Evolutionary conservation across 2,113 vertebrate genomes (phyloP).

Genomic region (Sinocyclocheilus maitianheensis): DNA sequence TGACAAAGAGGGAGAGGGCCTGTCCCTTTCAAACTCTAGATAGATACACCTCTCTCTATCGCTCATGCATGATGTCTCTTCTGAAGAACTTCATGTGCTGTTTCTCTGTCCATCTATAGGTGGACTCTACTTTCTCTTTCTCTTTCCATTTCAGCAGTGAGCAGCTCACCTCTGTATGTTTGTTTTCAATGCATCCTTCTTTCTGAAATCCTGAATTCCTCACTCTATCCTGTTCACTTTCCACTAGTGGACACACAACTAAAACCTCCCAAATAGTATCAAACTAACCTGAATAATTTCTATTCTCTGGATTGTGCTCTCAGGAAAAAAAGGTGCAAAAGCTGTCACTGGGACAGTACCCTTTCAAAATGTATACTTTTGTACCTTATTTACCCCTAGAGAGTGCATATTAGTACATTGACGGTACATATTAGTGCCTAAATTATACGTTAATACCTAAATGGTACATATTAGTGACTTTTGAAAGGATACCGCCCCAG

Average conservation of each 20-base stretch:
- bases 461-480: too few relatives aligned
- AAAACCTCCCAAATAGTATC: neutral
- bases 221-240: conserved; percentile 34
- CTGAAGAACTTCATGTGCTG: neutral
- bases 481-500: too few relatives aligned
- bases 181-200: conserved; percentile 25
- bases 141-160: conserved; percentile 5
- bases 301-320: neutral
- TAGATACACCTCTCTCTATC: conserved; percentile 11
- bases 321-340: neutral
- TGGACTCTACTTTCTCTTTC: conserved; percentile 34
- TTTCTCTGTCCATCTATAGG: conserved; percentile 23
- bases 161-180: conserved; percentile 54
- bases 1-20: conserved; percentile 42
- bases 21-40: conserved; percentile 50
- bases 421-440: too few relatives aligned
- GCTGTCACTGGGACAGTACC: too few relatives aligned
- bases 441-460: too few relatives aligned
- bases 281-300: too few relatives aligned
- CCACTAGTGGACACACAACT: conserved; percentile 20
- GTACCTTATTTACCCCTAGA: too few relatives aligned
- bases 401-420: too few relatives aligned
- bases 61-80: neutral
- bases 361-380: too few relatives aligned
- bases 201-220: conserved; percentile 3